Percentiles rank a stretch among this genome's conserved stretches.
Conservation (phyloP, 2,113 vertebrate species). For the Dermatemys mawii region DNA sequence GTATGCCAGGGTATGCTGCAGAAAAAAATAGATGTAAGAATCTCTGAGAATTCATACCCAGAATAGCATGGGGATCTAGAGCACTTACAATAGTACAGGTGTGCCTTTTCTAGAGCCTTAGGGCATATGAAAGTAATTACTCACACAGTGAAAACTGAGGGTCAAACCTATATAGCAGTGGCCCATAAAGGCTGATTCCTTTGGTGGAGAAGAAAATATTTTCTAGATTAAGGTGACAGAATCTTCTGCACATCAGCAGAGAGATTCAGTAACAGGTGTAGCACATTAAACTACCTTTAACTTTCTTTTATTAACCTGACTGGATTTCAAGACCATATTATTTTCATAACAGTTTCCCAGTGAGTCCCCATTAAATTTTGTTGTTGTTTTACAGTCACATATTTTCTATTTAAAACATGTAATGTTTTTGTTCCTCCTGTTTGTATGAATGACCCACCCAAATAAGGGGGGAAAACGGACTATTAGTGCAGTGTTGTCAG, state of each 20-base stretch:
- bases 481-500: background rate
- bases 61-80: background rate
- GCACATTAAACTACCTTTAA: background rate
- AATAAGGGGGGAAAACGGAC: background rate
- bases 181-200: background rate
- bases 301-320: background rate
- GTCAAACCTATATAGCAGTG: fast-evolving
- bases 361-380: background rate
- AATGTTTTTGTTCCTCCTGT: background rate
- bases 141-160: background rate
- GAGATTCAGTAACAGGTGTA: background rate
- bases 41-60: background rate
- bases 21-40: background rate
- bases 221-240: background rate
- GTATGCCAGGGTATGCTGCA: background rate
- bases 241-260: background rate
- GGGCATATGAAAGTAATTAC: background rate
- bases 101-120: fast-evolving
- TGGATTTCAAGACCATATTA: background rate
- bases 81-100: background rate
- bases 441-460: background rate
- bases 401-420: background rate
- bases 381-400: background rate
- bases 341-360: background rate
- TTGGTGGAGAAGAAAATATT: background rate